phyloP scores from a whole-genome alignment of 2,113 vertebrate genomes.

The Sclerurus mexicanus region DNA sequence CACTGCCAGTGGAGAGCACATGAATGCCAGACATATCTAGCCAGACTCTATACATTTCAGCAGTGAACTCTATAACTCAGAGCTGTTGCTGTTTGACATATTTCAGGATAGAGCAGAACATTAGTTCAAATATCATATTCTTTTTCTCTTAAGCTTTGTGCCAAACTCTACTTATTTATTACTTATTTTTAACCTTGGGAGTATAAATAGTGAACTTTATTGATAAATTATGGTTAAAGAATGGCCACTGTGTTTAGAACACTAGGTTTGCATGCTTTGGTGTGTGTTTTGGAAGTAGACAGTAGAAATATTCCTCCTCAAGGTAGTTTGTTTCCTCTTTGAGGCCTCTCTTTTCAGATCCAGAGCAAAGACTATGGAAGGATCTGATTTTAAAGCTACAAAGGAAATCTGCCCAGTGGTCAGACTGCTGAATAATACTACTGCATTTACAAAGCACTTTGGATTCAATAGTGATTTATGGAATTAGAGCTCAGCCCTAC shows the following conservation, averaged over 20 bases:
- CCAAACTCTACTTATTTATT: not conserved
- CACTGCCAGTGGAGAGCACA: not conserved
- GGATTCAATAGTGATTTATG: conserved; percentile 8
- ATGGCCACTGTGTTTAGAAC: not conserved
- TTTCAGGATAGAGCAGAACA: not conserved
- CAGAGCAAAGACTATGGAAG: not conserved
- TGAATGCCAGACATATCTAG: not conserved
- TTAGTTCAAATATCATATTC: not conserved
- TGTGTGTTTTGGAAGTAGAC: not conserved
- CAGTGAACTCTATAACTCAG: not conserved
- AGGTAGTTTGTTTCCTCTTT: not conserved
- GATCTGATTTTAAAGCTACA: conserved; percentile 2
- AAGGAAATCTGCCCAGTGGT: not conserved
- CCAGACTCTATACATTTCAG: not conserved
- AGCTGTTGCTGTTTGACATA: not conserved
- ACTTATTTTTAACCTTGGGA: not conserved
- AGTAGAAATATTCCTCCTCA: not conserved
- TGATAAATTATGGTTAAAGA: not conserved
- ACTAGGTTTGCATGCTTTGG: not conserved
- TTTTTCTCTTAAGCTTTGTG: not conserved
- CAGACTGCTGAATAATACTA: not conserved
- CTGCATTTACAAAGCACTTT: not conserved
- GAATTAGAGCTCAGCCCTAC: not conserved
- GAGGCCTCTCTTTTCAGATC: conserved; percentile 25
- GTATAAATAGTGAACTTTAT: not conserved